Conservation (phyloP, 2,888 invertebrate species). For the Pseudococcus jackbeardsleyi region DNA sequence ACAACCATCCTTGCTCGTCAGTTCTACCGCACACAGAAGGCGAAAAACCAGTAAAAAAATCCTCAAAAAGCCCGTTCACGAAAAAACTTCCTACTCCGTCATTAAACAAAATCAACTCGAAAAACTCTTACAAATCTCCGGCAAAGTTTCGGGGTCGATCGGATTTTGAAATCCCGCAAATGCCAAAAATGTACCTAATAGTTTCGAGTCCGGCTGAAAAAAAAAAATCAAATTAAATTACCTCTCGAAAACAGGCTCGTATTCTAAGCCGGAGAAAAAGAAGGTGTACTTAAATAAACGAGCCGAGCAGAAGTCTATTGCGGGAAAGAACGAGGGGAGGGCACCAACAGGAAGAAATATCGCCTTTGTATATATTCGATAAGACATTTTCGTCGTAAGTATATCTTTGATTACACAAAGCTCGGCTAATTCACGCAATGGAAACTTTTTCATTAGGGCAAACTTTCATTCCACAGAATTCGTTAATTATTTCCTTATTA, state of each 20-base stretch:
- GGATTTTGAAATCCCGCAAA: background rate
- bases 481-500: constrained; percentile 43
- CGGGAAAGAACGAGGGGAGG: background rate
- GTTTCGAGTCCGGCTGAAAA: background rate
- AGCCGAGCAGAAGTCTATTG: background rate
- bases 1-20: background rate
- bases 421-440: constrained; percentile 44
- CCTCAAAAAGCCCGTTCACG: too few species aligned
- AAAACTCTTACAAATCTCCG: background rate
- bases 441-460: constrained; percentile 24
- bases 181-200: background rate
- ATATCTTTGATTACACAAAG: constrained; percentile 36
- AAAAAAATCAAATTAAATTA: background rate
- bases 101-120: background rate
- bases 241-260: background rate
- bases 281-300: background rate
- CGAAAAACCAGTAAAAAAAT: background rate
- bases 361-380: background rate
- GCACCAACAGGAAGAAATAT: background rate
- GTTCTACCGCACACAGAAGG: too few species aligned
- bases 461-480: constrained; percentile 28
- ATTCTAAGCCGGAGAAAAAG: background rate
- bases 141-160: background rate
- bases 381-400: background rate
- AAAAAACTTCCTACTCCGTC: background rate